phyloP scores from a whole-genome alignment of 2,888 invertebrate species.

The Drosophila mettleri region DNA sequence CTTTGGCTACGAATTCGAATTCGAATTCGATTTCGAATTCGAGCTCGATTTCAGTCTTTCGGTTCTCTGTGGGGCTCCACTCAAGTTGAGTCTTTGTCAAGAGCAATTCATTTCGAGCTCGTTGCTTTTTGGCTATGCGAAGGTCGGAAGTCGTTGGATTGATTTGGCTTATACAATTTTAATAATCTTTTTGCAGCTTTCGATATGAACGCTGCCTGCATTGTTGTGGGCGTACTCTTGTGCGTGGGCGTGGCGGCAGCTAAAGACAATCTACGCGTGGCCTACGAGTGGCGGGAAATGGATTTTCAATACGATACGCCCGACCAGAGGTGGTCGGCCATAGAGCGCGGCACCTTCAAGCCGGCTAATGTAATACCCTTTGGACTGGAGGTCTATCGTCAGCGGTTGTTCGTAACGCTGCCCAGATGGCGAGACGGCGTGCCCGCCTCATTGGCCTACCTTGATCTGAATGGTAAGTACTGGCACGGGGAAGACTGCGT shows the following conservation, averaged over 20 bases:
- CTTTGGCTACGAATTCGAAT: slow-evolving; percentile 8
- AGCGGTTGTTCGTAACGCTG: slow-evolving; percentile 90
- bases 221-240: slow-evolving; percentile 42
- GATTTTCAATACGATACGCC: slow-evolving; percentile 88
- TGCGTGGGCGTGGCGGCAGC: slow-evolving; percentile 50
- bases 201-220: slow-evolving; percentile 45
- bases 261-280: slow-evolving; percentile 89
- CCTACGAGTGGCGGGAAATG: slow-evolving; percentile 90
- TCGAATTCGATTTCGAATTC: not conserved
- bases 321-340: slow-evolving; percentile 87
- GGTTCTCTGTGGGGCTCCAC: slow-evolving; percentile 14
- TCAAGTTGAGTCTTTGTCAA: slow-evolving; percentile 35
- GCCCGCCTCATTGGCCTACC: slow-evolving; percentile 90
- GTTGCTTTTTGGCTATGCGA: slow-evolving; percentile 46
- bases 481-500: not conserved
- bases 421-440: slow-evolving; percentile 92
- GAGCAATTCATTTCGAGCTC: slow-evolving; percentile 30
- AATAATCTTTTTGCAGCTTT: slow-evolving; percentile 23
- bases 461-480: slow-evolving; percentile 88
- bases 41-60: not conserved
- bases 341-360: slow-evolving; percentile 87
- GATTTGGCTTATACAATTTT: slow-evolving; percentile 3
- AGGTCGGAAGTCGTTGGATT: slow-evolving; percentile 44
- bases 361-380: slow-evolving; percentile 91
- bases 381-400: slow-evolving; percentile 89